Evolutionary conservation across 2,797 vertebrate species (phyloP), one percentile per base, ranked within the genome.

Genomic region (Sciaenops ocellatus): DNA sequence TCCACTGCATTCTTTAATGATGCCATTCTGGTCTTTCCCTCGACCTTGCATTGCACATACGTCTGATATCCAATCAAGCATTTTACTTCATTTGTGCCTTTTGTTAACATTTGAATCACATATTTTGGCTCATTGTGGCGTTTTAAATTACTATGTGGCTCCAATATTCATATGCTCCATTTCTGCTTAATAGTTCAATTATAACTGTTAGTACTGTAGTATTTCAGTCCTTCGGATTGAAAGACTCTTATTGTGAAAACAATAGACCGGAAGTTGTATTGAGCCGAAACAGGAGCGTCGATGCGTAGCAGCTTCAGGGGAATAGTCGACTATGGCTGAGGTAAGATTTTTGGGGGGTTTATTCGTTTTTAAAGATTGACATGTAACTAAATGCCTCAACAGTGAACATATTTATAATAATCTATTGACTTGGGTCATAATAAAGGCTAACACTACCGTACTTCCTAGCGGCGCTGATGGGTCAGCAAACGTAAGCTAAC

Each of bases 281-380:
- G 15, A 8, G 6, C n/a, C 28, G 11, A 24, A 17, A 34, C 12
- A 48, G 44, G 28, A 18, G n/a, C 3, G 0, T 17, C 6, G 59
- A 54, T 47, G 48, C 28, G 34, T 11, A 42, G 10, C n/a, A 69
- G 59, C 63, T 24, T 1, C 12, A 20, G 44, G 44, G 69, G 56
- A 64, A 60, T 48, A 71, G 47, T 86, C 70, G 52, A 77, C 64
- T 16, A 94, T 94, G 93, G 93, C 93, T 62, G 93, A 94, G 92
- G 93, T 94, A 62, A 77, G 22, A 6, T 4, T 18, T 16, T 61
- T 42, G 12, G 5, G 4, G 6, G 1, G 1, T 62, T 65, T 60
- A 38, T 54, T 65, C 0, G 2, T 20, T 61, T 57, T 6, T 16
- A 42, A 55, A 24, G 0, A 20, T 7, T 46, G 4, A 3, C 1